Evolutionary conservation across 2,113 vertebrate genomes (phyloP), one percentile per base, ranked within the genome.

Genomic region (Chaetodon trifascialis): DNA sequence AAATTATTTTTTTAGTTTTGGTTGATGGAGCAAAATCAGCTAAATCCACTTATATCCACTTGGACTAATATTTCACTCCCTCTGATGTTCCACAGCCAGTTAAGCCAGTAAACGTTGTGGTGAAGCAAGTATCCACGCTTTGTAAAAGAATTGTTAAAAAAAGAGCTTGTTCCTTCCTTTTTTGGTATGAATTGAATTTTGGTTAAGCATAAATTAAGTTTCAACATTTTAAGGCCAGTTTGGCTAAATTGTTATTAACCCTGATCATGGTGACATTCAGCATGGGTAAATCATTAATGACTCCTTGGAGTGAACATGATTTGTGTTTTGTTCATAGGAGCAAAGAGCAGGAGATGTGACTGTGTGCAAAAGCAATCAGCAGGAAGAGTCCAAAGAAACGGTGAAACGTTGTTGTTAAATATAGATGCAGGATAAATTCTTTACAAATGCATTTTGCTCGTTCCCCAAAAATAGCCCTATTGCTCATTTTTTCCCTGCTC

Each of bases 331-430:
- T 82, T 82, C 79, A 90, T 94, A 83, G 97, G 96, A 79, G 93
- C 72, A 0, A 90, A 95, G 75, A 93, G 88, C 72, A 95, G 86
- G 90, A 91, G 78, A 92, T 91, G 67, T 85, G 95, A 69, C 94
- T 95, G 91, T 65, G 23, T 55, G 11, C 46, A 72, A 70, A 76
- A 36, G 2, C 25, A 63, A 17, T 52, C 14, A 25, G 1, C 36
- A 65, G 63, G 58, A 81, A 34, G 70, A 71, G 46, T 64, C 55
- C 62, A 52, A 79, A 21, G 68, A 79, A 82, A 73, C 75, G 88
- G 91, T 94, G 68, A 82, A 49, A n/a, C 7, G 30, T 10, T 23
- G 5, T 52, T 46, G 16, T 44, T n/a, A 2, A 68, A 47, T 72
- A 9, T 21, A n/a, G 9, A 65, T 55, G 11, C 15, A 8, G 2